Conservation (phyloP, 2,797 vertebrate species). For the Acrossocheilus wenchowensis region DNA sequence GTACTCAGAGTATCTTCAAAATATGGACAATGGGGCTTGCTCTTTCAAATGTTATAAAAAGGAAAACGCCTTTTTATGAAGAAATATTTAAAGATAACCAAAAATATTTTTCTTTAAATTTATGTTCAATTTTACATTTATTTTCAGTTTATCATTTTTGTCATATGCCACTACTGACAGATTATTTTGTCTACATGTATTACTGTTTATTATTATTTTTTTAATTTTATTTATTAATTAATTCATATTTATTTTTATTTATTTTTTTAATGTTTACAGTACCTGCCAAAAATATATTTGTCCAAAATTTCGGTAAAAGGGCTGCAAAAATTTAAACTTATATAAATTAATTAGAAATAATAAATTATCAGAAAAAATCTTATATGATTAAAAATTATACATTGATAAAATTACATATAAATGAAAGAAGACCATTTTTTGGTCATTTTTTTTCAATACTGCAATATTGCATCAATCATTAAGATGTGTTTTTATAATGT, state of each 20-base stretch:
- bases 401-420: background rate
- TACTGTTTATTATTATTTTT: background rate
- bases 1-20: conserved; percentile 5
- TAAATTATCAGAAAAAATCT: background rate
- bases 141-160: background rate
- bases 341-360: background rate
- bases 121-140: background rate
- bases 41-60: background rate
- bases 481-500: background rate
- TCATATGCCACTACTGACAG: background rate
- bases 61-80: background rate
- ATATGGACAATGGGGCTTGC: background rate
- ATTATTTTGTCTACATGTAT: background rate
- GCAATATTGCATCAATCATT: background rate
- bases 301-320: background rate
- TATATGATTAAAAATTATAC: background rate
- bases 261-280: background rate
- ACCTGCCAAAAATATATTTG: no score
- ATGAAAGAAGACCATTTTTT: background rate
- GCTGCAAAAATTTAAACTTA: background rate
- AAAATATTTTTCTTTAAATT: background rate
- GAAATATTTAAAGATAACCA: background rate
- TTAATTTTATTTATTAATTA: no score
- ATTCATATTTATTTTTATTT: background rate
- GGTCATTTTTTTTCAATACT: background rate